Evolutionary conservation across 2,797 vertebrate species (phyloP), one percentile per base, ranked within the genome.

Genomic region (Hozukius guyotensis): DNA sequence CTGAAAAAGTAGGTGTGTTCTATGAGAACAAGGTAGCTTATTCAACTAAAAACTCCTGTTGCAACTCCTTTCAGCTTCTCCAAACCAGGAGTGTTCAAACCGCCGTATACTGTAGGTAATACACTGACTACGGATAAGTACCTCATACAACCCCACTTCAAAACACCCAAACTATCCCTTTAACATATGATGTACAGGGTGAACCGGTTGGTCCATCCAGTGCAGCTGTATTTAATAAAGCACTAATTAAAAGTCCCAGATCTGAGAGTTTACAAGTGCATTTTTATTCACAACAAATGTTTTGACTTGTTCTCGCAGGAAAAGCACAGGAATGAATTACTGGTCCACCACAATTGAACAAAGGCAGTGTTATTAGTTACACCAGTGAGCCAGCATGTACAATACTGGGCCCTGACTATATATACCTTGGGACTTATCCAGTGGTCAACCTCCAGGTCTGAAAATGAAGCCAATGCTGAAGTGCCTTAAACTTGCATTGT

Each of bases 141-240:
- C 42, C 42, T 46, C 36, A 38, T 38, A 14, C 36, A 38, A 38
- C 13, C 42, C 42, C 14, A 46, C 6, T 46, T 18, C 42, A 46
- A 46, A 46, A 46, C 42, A 46, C 14, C 42, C 42, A 46, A 46
- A 46, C 42, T 16, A 46, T 2, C 42, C 7, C 46, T 49, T 49
- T 1, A 49, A 20, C 46, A 20, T 49, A 49, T 49, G 8, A 20
- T n/a, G 0, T 68, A 56, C 14, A n/a, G 20, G 55, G 0, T 79
- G 60, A 59, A 60, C 36, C 14, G 13, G 11, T 67, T 66, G 42
- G 32, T 14, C 11, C 22, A 6, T 31, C 36, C 29, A 59, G 10
- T 38, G 16, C 52, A 78, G 12, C 65, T 83, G 65, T 53, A 27
- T 70, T 69, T 53, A 13, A 53, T 67, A 67, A 68, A 69, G 34